These are phyloP conservation scores for Glyptemys insculpta DNA, from an alignment of 2,797 vertebrate species.

Conservation along the genomic window DNA sequence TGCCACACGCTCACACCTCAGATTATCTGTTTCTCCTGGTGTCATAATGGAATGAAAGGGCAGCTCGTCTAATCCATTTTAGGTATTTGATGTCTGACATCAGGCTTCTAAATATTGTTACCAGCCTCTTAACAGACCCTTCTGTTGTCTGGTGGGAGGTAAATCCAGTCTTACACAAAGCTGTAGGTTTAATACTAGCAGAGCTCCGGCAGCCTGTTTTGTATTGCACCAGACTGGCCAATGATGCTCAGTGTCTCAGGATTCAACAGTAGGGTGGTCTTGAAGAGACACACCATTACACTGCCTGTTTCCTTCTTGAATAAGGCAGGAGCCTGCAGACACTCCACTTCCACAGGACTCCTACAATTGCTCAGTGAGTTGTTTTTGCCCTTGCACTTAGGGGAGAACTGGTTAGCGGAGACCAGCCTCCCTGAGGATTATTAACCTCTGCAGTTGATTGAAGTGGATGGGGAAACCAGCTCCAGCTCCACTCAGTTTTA, in stretches of 20 bases:
- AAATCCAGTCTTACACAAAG: neutral
- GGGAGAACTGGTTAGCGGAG: neutral
- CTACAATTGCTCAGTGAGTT: neutral
- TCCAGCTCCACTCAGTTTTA: neutral
- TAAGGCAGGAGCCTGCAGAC: neutral
- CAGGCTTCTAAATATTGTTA: neutral
- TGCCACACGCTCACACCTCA: neutral
- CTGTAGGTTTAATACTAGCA: neutral
- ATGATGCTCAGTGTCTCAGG: neutral
- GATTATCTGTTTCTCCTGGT: neutral
- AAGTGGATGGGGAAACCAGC: neutral
- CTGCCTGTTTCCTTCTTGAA: neutral
- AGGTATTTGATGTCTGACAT: neutral
- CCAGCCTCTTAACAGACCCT: neutral
- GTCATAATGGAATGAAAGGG: neutral
- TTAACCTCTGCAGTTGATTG: neutral
- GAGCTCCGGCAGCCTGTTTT: neutral
- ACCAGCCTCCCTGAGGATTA: neutral
- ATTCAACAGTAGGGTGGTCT: neutral
- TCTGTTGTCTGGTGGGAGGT: neutral
- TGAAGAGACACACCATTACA: neutral
- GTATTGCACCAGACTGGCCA: neutral
- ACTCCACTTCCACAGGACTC: neutral
- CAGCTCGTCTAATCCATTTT: neutral
- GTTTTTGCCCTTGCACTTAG: neutral